Base-by-base conservation (phyloP, 2,888 invertebrate species). In the Pseudococcus jackbeardsleyi region DNA sequence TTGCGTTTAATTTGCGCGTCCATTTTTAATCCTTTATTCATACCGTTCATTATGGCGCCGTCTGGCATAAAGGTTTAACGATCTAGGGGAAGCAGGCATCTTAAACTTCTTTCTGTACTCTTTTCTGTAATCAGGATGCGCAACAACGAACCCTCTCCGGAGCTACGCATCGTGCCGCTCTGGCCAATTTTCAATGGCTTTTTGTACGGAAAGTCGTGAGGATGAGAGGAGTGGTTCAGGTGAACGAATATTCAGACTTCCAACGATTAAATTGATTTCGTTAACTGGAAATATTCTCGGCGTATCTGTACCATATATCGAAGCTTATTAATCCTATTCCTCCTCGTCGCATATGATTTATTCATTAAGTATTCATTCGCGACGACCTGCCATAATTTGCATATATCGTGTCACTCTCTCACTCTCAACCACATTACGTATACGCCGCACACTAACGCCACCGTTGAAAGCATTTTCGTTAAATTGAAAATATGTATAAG, bases 11-110 rank as follows among this genome's bases (percentile, higher is more conserved):
- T 72, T 72, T 72, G 72, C 72, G 72, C 72, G 72, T 72, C 72
- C 72, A 72, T 72, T 72, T 72, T 72, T 72, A 72, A 72, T 72
- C 72, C 72, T 72, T 72, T 72, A 72, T 72, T 72, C 72, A 72
- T 72, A 72, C 72, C 72, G 33, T 72, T 72, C 72, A 33, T 33
- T 72, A 72, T 39, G 72, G 72, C 72, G 72, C 72, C 72, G 72
- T 72, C 72, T 72, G 72, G 72, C 17, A 72, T 72, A 72, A 72
- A 72, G 72, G 72, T 72, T 72, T 72, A 72, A 72, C 72, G 72
- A 72, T 72, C 72, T 33, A 33, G 17, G 9, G 9, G 9, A 42
- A 8, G 42, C 42, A 72, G 72, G 72, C 72, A 72, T 72, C 72
- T 72, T 72, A 72, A 72, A 72, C 33, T 72, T 72, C 72, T 72